Percentiles rank a stretch among this genome's conserved stretches.
These are phyloP conservation scores for Tipula vernalis DNA, from an alignment of 2,888 invertebrate genomes.

Conservation along the genomic window DNA sequence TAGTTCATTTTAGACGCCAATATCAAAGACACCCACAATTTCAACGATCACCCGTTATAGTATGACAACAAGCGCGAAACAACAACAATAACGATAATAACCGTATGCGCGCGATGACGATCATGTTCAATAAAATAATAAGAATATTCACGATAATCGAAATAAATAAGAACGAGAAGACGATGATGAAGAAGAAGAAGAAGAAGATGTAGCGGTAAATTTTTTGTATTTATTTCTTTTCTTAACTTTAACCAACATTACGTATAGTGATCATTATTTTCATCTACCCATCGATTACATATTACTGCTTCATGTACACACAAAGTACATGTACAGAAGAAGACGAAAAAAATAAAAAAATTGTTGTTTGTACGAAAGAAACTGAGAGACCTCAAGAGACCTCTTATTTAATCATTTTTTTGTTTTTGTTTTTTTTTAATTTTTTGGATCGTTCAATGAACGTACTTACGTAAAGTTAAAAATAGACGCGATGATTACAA, in stretches of 20 bases:
- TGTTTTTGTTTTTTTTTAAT: neutral
- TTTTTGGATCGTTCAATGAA: neutral
- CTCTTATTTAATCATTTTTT: neutral
- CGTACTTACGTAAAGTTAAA: neutral
- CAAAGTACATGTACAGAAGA: neutral
- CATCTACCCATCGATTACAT: slow-evolving; percentile 4
- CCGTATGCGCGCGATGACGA: neutral
- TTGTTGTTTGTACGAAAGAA: neutral
- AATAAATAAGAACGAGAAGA: neutral
- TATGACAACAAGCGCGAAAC: neutral
- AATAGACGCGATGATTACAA: no score
- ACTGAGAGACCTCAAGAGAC: neutral
- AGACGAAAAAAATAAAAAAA: no score
- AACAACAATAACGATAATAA: neutral
- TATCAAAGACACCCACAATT: neutral
- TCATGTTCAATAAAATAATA: neutral
- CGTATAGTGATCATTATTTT: neutral
- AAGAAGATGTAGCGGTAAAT: neutral
- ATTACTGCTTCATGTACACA: neutral
- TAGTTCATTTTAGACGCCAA: neutral
- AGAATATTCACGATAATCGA: neutral
- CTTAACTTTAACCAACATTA: neutral
- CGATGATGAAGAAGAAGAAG: no score
- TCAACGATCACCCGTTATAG: neutral
- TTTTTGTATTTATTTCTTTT: neutral